Conservation (phyloP, 1,140 invertebrate species). For the Asobara japonica region DNA sequence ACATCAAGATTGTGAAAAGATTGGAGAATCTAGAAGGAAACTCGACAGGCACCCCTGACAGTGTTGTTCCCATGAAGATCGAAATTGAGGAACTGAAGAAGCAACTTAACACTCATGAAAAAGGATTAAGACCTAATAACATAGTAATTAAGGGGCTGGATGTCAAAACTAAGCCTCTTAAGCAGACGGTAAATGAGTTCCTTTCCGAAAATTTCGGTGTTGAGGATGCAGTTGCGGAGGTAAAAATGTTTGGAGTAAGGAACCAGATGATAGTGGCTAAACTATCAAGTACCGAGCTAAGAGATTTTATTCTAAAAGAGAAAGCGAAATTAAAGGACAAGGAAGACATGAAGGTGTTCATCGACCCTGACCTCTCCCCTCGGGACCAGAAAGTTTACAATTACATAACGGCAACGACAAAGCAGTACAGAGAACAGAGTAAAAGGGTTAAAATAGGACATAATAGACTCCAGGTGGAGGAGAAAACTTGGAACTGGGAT, state of each 20-base stretch:
- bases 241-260: neutral
- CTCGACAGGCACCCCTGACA: no score
- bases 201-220: neutral
- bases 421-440: neutral
- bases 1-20: neutral
- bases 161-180: neutral
- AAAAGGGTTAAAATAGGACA: neutral
- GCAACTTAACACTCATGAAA: neutral
- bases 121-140: neutral
- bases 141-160: neutral
- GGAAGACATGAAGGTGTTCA: no score
- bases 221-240: neutral
- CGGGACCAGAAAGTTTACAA: no score
- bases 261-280: neutral
- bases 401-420: no score
- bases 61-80: neutral
- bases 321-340: no score
- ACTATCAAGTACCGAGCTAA: neutral
- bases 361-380: no score
- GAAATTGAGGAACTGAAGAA: neutral
- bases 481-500: neutral
- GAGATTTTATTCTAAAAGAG: no score
- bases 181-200: neutral
- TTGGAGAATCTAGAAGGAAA: neutral
- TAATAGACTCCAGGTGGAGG: neutral